A percentile compares a stretch with the other conserved stretches of the same genome.
These are phyloP conservation scores for Lagorchestes hirsutus DNA, from an alignment of 2,797 vertebrate genomes.

Conservation along the genomic window DNA sequence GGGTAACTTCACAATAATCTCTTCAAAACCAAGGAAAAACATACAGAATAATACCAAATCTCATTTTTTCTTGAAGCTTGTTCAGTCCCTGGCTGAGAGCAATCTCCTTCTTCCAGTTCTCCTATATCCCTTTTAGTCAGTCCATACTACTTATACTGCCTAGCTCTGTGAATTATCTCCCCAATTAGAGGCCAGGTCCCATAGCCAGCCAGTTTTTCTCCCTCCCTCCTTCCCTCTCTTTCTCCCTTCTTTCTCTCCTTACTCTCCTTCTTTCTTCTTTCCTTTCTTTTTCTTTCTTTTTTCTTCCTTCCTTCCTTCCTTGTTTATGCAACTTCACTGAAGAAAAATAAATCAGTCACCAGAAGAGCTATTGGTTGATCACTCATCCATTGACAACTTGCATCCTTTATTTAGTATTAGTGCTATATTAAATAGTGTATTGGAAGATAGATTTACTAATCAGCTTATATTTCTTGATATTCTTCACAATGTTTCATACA, in stretches of 20 bases:
- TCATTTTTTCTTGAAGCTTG: background rate
- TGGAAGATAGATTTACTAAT: background rate
- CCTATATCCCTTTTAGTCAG: background rate
- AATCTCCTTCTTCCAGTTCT: background rate
- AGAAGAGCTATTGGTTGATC: background rate
- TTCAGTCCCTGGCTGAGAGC: background rate
- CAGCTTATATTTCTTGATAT: background rate
- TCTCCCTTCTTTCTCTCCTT: too few species aligned
- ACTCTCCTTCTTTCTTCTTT: too few species aligned
- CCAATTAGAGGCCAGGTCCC: background rate
- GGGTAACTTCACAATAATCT: background rate
- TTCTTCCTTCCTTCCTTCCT: background rate
- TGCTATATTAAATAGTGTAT: background rate
- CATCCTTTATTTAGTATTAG: background rate
- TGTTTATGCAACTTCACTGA: background rate
- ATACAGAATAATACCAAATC: background rate
- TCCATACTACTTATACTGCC: background rate
- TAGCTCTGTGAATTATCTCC: background rate
- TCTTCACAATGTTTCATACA: background rate
- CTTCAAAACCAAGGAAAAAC: background rate
- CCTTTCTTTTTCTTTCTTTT: background rate
- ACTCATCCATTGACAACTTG: background rate
- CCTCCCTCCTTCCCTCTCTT: background rate
- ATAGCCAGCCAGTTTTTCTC: background rate
- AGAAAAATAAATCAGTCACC: background rate